Conservation (phyloP, 2,797 vertebrate species). For the Semotilus atromaculatus region DNA sequence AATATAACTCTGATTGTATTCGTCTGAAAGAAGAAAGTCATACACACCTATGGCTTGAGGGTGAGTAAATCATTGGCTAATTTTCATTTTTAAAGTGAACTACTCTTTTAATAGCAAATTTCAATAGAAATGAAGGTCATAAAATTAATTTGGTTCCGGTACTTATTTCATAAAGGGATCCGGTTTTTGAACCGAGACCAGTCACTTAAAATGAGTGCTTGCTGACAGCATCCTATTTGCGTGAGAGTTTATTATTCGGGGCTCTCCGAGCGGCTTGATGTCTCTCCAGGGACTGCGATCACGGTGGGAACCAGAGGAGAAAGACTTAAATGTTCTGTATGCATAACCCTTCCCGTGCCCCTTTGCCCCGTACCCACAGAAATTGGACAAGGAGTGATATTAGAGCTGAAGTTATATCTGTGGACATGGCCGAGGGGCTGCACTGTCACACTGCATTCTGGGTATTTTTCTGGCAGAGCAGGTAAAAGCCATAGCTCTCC, state of each 20-base stretch:
- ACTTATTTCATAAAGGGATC: constrained; percentile 1
- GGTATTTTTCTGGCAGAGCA: constrained; percentile 37
- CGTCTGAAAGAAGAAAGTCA: no score
- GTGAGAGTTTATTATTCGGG: constrained; percentile 17
- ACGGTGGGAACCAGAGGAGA: background rate
- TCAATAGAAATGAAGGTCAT: background rate
- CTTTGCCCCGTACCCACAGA: constrained; percentile 40
- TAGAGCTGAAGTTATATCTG: constrained; percentile 54
- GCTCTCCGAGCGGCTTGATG: background rate
- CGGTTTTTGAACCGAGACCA: background rate
- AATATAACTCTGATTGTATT: no score
- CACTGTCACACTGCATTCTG: constrained; percentile 55
- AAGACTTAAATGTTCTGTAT: constrained; percentile 46
- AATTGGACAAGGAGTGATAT: constrained; percentile 54
- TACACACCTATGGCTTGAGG: no score
- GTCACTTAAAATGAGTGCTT: constrained; percentile 34
- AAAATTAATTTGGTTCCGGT: background rate
- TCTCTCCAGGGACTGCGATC: constrained; percentile 13
- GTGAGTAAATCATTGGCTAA: no score
- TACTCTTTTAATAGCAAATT: background rate
- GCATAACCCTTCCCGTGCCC: constrained; percentile 48
- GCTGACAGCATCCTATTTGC: constrained; percentile 26
- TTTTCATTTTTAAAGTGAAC: no score
- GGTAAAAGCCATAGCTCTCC: constrained; percentile 48
- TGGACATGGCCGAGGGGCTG: constrained; percentile 45